These are phyloP conservation scores for Ahaetulla prasina DNA, from an alignment of 2,113 vertebrate genomes.

Conservation along the genomic window DNA sequence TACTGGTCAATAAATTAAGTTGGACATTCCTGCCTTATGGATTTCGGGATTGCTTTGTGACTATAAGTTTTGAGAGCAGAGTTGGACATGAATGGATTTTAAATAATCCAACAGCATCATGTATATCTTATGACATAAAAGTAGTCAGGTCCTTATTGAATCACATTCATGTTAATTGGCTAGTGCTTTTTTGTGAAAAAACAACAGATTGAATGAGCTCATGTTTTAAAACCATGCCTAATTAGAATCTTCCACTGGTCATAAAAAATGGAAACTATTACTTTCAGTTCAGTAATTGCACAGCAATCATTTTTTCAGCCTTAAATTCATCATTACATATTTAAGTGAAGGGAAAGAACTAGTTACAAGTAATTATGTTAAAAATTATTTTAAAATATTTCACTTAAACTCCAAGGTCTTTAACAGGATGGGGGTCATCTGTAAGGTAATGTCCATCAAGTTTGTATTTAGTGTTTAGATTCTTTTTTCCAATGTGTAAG, in stretches of 20 bases:
- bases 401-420: no score
- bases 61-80: neutral
- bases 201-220: neutral
- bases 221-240: neutral
- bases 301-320: conserved; percentile 2
- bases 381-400: neutral
- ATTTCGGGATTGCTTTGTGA: neutral
- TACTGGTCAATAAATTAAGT: neutral
- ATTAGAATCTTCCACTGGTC: neutral
- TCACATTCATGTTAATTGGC: neutral
- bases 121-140: neutral
- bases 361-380: neutral
- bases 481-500: no score
- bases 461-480: no score
- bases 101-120: neutral
- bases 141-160: neutral
- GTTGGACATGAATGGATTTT: neutral
- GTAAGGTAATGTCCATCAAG: no score
- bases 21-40: neutral
- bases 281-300: conserved; percentile 10
- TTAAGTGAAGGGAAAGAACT: neutral
- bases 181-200: neutral
- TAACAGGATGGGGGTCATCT: no score
- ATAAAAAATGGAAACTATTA: conserved; percentile 24
- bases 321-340: neutral